Conservation (phyloP, 1,140 invertebrate genomes). For the Aphelinus atriplicis region DNA sequence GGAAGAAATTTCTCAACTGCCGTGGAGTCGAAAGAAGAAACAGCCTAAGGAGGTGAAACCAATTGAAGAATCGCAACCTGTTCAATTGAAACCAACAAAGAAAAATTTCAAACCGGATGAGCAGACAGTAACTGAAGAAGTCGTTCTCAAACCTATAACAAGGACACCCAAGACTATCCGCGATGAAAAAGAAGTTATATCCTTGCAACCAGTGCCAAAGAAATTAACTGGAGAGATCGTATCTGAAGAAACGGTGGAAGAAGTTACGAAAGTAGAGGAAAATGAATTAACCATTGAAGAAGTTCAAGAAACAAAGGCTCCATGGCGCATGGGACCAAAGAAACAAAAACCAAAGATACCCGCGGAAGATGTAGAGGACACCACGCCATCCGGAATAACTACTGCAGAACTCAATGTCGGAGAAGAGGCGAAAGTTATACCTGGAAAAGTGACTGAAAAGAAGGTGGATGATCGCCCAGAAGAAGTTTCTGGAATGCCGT, state of each 20-base stretch:
- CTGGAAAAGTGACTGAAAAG: constrained; percentile 48
- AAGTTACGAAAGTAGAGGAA: constrained; percentile 36
- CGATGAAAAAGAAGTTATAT: background rate
- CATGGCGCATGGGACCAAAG: constrained; percentile 38
- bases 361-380: constrained; percentile 48
- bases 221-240: constrained; percentile 13
- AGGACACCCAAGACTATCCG: background rate
- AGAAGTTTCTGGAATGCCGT: constrained; percentile 39
- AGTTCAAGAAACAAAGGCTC: constrained; percentile 47
- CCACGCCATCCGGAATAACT: constrained; percentile 41
- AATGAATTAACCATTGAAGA: constrained; percentile 49
- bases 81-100: constrained; percentile 35
- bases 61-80: constrained; percentile 46
- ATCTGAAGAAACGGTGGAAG: constrained; percentile 11
- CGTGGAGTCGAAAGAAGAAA: constrained; percentile 55
- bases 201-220: constrained; percentile 19
- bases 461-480: constrained; percentile 42
- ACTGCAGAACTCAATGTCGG: constrained; percentile 44
- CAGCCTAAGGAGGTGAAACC: constrained; percentile 43
- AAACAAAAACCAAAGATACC: constrained; percentile 33
- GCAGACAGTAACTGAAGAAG: background rate
- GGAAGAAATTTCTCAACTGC: constrained; percentile 42
- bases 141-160: background rate
- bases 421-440: constrained; percentile 51
- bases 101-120: constrained; percentile 47